phyloP scores from a whole-genome alignment of 2,113 vertebrate genomes.

The Hemichromis elongatus region DNA sequence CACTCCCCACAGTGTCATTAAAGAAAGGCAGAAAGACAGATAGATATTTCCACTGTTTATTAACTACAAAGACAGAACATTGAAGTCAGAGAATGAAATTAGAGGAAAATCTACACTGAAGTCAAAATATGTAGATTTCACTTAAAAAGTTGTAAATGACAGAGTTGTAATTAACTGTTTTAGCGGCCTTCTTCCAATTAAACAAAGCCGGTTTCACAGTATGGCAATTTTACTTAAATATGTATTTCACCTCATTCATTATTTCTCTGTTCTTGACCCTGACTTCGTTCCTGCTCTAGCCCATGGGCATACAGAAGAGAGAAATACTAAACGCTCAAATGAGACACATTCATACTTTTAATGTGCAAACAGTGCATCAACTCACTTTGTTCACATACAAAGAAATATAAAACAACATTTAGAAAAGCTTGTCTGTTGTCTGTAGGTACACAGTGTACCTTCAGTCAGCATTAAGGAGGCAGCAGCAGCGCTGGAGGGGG shows the following conservation, averaged over 20 bases:
- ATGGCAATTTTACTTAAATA: neutral
- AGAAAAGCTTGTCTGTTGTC: conserved; percentile 4
- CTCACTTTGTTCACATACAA: neutral
- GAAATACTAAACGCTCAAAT: neutral
- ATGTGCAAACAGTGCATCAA: neutral
- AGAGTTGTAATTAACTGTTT: neutral
- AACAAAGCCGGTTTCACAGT: neutral
- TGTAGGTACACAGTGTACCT: conserved; percentile 47
- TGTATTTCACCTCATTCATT: neutral
- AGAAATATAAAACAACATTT: neutral
- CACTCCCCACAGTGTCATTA: neutral
- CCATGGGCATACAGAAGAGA: neutral
- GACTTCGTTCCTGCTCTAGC: neutral
- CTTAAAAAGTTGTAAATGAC: neutral
- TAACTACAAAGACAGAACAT: neutral
- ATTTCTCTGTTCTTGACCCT: neutral
- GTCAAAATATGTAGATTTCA: neutral
- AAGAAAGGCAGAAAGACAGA: neutral
- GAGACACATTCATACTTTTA: neutral
- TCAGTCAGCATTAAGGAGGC: conserved; percentile 19
- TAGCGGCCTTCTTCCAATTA: neutral
- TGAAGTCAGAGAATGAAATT: neutral
- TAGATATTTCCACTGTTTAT: neutral
- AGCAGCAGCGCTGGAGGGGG: conserved; percentile 11
- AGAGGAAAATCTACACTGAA: neutral